Evolutionary conservation across 1,140 invertebrate species (phyloP), one percentile per base, ranked within the genome.

Genomic region (Drosophila nigrodunni): DNA sequence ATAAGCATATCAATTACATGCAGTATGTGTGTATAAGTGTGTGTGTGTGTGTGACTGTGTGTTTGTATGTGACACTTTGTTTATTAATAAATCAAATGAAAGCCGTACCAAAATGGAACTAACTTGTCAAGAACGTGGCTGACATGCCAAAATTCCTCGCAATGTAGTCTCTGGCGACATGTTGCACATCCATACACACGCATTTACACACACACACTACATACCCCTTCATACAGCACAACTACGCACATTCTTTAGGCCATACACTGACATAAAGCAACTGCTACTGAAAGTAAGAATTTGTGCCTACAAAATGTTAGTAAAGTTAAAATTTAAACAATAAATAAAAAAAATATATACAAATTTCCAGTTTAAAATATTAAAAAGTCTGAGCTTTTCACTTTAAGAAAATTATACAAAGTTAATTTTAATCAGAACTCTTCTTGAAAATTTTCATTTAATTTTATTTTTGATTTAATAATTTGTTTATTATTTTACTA

Each of bases 11-110:
- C 78, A 86, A 85, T 86, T 85, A 78, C 80, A 46, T 46, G 37
- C 55, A 52, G 8, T 39, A 18, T 49, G n/a, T 57, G 11, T 64
- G 18, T 70, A 11, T 55, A 3, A 30, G 44, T 43, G 25, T 57
- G 13, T n/a, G n/a, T 52, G 30, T 37, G 49, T 35, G 59, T 47
- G 13, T 43, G 21, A 30, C 11, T 62, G 41, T 58, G 43, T 25
- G 3, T 66, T 21, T 75, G 59, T 44, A 49, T 67, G 65, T 59
- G 68, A 68, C 76, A 80, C 69, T 71, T 68, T 82, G 73, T 60
- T 82, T 87, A 88, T 88, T 82, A 82, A 82, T 88, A 87, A 88
- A 86, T 87, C 77, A 80, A 80, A 80, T 65, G 71, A 69, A 52
- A 74, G 68, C 61, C 73, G 52, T 52, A 55, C 44, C 39, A 78